Conservation (phyloP, 2,888 invertebrate genomes). For the Mantis religiosa region DNA sequence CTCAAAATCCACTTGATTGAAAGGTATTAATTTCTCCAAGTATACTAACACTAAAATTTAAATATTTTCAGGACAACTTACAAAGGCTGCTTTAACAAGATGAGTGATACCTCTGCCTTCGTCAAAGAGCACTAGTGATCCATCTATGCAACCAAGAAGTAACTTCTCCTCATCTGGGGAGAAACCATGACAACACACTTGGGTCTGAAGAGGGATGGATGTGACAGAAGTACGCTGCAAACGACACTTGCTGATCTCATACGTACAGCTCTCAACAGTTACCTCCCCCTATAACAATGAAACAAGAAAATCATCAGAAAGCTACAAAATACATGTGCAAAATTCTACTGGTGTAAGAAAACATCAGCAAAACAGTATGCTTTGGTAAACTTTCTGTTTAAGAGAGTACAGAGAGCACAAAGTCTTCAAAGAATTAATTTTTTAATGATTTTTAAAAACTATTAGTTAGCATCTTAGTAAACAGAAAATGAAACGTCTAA, state of each 20-base stretch:
- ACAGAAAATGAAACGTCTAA: no score
- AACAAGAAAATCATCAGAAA: neutral
- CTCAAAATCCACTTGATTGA: no score
- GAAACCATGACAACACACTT: constrained; percentile 62
- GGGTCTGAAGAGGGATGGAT: constrained; percentile 66
- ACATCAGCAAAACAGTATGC: no score
- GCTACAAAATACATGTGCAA: no score
- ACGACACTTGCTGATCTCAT: constrained; percentile 55
- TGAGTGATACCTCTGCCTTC: constrained; percentile 68
- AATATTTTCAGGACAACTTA: constrained; percentile 46
- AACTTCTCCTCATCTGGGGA: constrained; percentile 71
- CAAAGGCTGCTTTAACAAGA: constrained; percentile 74
- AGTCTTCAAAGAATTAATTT: no score
- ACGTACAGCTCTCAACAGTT: constrained; percentile 64
- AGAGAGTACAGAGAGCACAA: no score
- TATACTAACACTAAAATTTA: no score
- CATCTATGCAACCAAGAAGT: constrained; percentile 79
- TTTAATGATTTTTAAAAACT: no score
- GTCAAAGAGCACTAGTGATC: constrained; percentile 76
- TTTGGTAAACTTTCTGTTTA: no score
- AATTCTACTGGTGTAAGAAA: no score
- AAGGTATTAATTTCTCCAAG: no score
- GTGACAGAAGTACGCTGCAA: constrained; percentile 63
- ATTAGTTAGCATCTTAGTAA: no score
- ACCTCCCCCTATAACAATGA: constrained; percentile 53